phyloP scores from a whole-genome alignment of 2,113 vertebrate species.

The Lepus americanus region DNA sequence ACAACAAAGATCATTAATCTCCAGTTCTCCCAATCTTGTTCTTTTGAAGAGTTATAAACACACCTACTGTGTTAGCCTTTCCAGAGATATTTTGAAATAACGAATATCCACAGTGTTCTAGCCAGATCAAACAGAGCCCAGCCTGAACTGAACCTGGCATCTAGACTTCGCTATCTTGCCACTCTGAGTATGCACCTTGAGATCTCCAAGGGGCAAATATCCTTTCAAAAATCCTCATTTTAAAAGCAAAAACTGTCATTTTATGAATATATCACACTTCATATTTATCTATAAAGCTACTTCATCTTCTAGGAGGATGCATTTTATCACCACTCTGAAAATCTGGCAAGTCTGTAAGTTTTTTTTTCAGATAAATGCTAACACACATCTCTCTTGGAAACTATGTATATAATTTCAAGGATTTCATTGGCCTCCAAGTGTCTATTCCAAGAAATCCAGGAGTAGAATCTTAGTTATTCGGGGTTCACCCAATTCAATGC shows the following conservation, averaged over 20 bases:
- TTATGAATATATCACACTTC: neutral
- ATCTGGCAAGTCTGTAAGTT: neutral
- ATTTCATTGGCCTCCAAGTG: neutral
- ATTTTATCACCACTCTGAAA: constrained; percentile 37
- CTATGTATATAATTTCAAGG: neutral
- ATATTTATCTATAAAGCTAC: constrained; percentile 12
- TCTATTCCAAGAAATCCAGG: neutral
- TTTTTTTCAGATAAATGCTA: constrained; percentile 5
- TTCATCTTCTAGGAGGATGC: neutral
- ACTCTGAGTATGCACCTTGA: constrained; percentile 36
- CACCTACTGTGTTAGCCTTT: constrained; percentile 66
- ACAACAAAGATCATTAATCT: constrained; percentile 58
- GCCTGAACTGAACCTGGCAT: neutral
- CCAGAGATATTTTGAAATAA: constrained; percentile 62
- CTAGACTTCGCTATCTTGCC: neutral
- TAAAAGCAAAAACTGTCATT: constrained; percentile 31
- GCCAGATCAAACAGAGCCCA: neutral
- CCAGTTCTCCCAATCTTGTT: neutral
- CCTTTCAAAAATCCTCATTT: constrained; percentile 54
- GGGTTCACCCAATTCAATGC: neutral
- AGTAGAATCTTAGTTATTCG: neutral
- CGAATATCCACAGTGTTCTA: constrained; percentile 56
- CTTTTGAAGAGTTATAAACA: constrained; percentile 68
- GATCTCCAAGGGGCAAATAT: neutral
- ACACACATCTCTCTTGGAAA: neutral